phyloP scores from a whole-genome alignment of 2,797 vertebrate species.

The Megalops cyprinoides region DNA sequence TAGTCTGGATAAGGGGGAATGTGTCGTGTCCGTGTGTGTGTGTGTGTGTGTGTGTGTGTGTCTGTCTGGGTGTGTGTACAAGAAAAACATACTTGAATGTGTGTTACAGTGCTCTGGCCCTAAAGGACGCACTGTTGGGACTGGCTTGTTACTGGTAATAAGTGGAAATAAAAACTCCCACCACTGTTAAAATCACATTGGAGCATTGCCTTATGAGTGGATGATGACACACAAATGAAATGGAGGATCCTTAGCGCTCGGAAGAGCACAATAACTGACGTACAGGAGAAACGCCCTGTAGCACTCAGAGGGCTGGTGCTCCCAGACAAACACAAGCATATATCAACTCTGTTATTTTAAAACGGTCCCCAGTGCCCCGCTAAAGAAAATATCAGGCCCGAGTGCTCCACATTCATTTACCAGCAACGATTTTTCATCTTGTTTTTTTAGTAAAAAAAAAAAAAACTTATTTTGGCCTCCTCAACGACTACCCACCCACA shows the following conservation, averaged over 20 bases:
- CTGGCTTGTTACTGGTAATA: constrained; percentile 41
- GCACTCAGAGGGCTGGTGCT: constrained; percentile 54
- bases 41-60: neutral
- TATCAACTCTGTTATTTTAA: constrained; percentile 63
- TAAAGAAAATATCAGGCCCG: constrained; percentile 65
- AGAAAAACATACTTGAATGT: neutral
- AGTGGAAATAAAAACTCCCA: constrained; percentile 48
- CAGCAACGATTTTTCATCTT: constrained; percentile 49
- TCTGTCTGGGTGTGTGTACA: neutral
- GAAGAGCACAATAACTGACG: neutral
- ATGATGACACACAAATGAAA: constrained; percentile 66
- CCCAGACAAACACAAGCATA: constrained; percentile 71
- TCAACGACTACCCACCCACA: too few relatives aligned
- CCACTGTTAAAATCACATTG: constrained; percentile 41
- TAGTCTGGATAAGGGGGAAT: constrained; percentile 58
- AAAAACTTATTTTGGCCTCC: too few relatives aligned
- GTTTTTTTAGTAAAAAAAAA: constrained; percentile 62
- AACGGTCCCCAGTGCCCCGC: constrained; percentile 63
- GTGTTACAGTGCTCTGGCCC: constrained; percentile 50
- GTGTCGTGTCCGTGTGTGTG: constrained; percentile 59
- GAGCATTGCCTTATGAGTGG: constrained; percentile 62
- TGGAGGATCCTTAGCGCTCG: constrained; percentile 62
- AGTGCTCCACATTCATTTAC: constrained; percentile 52
- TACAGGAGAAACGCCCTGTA: constrained; percentile 20
- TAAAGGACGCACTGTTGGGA: constrained; percentile 57